phyloP scores from a whole-genome alignment of 2,888 invertebrate species.

The Acronicta leporina region DNA sequence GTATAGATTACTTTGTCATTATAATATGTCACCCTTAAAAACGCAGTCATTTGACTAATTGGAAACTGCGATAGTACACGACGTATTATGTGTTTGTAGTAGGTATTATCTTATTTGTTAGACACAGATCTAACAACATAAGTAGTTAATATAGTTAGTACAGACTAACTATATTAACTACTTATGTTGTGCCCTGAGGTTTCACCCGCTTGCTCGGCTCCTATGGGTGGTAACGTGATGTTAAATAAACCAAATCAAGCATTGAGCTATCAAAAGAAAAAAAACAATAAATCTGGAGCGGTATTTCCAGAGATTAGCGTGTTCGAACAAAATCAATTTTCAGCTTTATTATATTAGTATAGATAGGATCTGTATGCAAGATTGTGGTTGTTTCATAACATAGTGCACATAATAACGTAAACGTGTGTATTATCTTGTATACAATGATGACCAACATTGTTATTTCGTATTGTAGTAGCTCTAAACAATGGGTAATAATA shows the following conservation, averaged over 20 bases:
- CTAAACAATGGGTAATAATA: slow-evolving; percentile 21
- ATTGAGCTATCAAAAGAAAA: too few species aligned
- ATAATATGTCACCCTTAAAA: slow-evolving; percentile 6
- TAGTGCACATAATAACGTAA: slow-evolving; percentile 27
- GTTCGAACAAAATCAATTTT: too few species aligned
- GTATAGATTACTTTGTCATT: too few species aligned
- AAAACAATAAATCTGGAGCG: too few species aligned
- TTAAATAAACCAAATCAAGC: too few species aligned
- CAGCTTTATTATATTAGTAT: slow-evolving; percentile 15
- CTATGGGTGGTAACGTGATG: too few species aligned
- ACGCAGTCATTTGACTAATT: slow-evolving; percentile 19
- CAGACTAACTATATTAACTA: not conserved
- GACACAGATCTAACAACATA: too few species aligned
- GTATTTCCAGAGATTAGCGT: too few species aligned
- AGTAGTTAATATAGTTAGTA: too few species aligned
- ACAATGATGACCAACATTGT: slow-evolving; percentile 25
- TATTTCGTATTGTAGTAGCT: slow-evolving; percentile 32
- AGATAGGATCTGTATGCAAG: slow-evolving; percentile 14
- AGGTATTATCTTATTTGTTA: slow-evolving; percentile 13
- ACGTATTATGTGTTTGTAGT: slow-evolving; percentile 10
- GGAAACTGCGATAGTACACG: slow-evolving; percentile 11
- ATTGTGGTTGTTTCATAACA: slow-evolving; percentile 14
- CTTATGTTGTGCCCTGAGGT: too few species aligned
- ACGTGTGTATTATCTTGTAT: slow-evolving; percentile 22
- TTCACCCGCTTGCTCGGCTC: too few species aligned